phyloP scores from a whole-genome alignment of 30 jellyfish, hydroid and myxozoan species.

The Clytia hemisphaerica region DNA sequence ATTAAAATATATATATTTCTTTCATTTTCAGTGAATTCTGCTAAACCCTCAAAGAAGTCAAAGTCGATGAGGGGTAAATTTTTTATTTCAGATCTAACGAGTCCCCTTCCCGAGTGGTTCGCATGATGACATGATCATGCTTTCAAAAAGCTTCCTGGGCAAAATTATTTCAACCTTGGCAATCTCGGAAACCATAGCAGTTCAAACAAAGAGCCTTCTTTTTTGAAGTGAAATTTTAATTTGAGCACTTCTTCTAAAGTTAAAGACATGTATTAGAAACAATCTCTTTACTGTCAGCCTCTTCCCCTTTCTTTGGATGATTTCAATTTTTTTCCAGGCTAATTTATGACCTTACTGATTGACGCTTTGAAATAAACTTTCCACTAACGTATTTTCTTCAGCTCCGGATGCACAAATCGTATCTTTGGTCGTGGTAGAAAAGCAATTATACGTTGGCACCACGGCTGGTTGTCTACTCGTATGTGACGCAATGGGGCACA shows the following conservation, averaged over 20 bases:
- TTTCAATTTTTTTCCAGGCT: constrained; percentile 1
- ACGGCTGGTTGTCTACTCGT: constrained; percentile 67
- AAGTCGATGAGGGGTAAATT: constrained; percentile 32
- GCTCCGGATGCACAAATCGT: constrained; percentile 74
- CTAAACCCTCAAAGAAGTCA: constrained; percentile 22
- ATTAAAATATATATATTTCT: not conserved
- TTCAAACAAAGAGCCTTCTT: too few relatives aligned
- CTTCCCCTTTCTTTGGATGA: not conserved
- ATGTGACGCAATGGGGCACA: constrained; percentile 68
- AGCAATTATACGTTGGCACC: constrained; percentile 83
- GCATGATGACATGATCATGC: too few relatives aligned
- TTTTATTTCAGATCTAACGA: not conserved
- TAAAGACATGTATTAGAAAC: not conserved
- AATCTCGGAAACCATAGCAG: too few relatives aligned
- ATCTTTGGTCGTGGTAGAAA: constrained; percentile 68
- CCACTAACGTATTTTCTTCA: constrained; percentile 2
- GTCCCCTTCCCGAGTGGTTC: too few relatives aligned
- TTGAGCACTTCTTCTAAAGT: too few relatives aligned
- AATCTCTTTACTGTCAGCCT: not conserved
- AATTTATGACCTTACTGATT: not conserved
- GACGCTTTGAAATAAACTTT: not conserved
- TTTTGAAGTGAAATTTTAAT: too few relatives aligned
- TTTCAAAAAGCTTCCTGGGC: too few relatives aligned
- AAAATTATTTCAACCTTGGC: too few relatives aligned
- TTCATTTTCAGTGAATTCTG: constrained; percentile 41